Evolutionary conservation across 1,140 invertebrate genomes (phyloP).

Genomic region (Platorchestia sp.): DNA sequence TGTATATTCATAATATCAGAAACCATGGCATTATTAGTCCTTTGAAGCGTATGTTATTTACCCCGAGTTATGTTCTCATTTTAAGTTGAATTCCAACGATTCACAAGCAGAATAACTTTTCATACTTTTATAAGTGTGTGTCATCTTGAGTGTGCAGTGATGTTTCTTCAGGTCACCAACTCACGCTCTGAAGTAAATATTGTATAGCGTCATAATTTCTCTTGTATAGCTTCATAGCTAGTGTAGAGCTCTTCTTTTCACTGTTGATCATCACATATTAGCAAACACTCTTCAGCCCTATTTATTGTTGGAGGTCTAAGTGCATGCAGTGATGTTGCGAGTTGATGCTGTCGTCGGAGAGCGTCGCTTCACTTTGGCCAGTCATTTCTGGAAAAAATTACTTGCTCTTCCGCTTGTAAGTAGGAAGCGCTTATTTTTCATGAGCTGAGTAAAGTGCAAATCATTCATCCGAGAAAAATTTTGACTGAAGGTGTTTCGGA

Average conservation of each 20-base stretch:
- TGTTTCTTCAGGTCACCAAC: background rate
- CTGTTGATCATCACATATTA: background rate
- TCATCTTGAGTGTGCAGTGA: background rate
- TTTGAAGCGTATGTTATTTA: background rate
- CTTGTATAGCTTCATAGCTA: slow-evolving; percentile 19
- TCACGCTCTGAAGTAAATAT: background rate
- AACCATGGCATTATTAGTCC: slow-evolving; percentile 26
- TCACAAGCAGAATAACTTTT: background rate
- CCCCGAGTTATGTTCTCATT: background rate
- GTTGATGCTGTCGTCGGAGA: background rate
- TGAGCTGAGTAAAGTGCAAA: background rate
- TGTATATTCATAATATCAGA: background rate
- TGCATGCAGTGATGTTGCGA: background rate
- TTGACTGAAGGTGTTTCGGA: background rate
- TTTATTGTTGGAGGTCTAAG: background rate
- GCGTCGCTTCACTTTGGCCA: background rate
- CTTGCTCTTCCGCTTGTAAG: background rate
- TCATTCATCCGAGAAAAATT: background rate
- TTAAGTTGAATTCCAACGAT: background rate
- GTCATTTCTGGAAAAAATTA: background rate
- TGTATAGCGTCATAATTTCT: background rate
- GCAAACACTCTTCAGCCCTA: background rate
- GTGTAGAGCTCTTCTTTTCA: slow-evolving; percentile 4
- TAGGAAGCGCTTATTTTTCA: background rate
- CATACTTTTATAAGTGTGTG: slow-evolving; percentile 35